phyloP scores from a whole-genome alignment of 2,888 invertebrate species.

The Bombylius major region DNA sequence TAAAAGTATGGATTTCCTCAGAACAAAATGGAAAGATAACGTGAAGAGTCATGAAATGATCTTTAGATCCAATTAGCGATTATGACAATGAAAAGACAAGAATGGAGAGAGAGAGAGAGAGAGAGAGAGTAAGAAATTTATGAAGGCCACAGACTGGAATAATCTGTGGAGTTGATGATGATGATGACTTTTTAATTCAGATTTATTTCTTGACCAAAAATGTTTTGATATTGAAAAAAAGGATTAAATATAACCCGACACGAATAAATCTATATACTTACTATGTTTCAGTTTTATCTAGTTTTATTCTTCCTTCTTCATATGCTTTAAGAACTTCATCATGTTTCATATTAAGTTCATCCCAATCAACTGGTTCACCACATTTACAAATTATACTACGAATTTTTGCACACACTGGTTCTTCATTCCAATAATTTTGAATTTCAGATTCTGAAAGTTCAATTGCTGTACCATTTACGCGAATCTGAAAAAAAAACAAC shows the following conservation, averaged over 20 bases:
- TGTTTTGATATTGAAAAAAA: not conserved
- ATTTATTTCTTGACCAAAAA: too few species aligned
- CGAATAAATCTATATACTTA: slow-evolving; percentile 14
- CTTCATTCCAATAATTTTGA: slow-evolving; percentile 23
- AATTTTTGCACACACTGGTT: slow-evolving; percentile 23
- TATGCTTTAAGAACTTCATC: slow-evolving; percentile 19
- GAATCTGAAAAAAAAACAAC: slow-evolving; percentile 2
- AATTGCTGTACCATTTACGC: slow-evolving; percentile 24
- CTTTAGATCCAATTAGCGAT: too few species aligned
- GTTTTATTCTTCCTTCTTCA: slow-evolving; percentile 14
- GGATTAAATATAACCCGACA: not conserved
- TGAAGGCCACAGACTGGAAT: too few species aligned
- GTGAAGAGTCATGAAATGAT: too few species aligned
- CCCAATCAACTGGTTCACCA: slow-evolving; percentile 23
- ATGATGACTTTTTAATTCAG: too few species aligned
- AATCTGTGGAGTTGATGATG: too few species aligned
- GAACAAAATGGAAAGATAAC: too few species aligned
- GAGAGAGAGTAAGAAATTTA: too few species aligned
- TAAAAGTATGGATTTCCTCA: too few species aligned
- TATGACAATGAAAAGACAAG: too few species aligned
- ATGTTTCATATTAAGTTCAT: slow-evolving; percentile 19
- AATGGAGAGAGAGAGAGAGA: too few species aligned
- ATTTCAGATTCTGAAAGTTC: slow-evolving; percentile 21
- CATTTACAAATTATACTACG: slow-evolving; percentile 26
- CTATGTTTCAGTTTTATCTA: slow-evolving; percentile 25